Evolutionary conservation across 2,113 vertebrate genomes (phyloP), one percentile per base, ranked within the genome.

Genomic region (Acrocephalus arundinaceus): DNA sequence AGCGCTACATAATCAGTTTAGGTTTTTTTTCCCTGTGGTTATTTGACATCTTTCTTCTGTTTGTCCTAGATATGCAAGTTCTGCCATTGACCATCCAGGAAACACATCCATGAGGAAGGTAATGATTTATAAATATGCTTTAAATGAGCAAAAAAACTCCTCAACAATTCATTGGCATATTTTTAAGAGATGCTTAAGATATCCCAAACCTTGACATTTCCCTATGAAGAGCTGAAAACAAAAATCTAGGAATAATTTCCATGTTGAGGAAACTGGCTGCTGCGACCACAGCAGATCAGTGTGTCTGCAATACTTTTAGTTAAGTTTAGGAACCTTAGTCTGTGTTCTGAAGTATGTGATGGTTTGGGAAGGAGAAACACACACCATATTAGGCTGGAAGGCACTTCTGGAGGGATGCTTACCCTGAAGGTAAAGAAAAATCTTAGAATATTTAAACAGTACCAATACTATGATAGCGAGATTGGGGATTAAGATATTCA

Each of bases 61-160:
- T 58, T 96, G 43, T 82, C 72, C 52, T 88, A 99, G 98, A 94
- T 99, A 98, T 98, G 97, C 98, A 27, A 98, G 98, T 95, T 98
- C 98, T 96, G 98, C 98, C 65, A 97, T 97, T 88, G 98, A 98
- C 41, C 97, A 98, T 92, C 98, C 97, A 97, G 98, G 98, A 96
- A 98, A 95, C 33, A 98, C 98, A 95, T 98, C 98, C 85, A 98
- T 98, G 98, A 98, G 98, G 97, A 99, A 99, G 98, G 98, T 99
- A 97, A 96, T 54, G 39, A 61, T 62, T 75, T 49, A 48, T 33
- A 78, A 65, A 79, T 37, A 3, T 16, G 20, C 33, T 77, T n/a
- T 10, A 28, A 31, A 71, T 9, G n/a, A 30, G 23, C 2, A 18
- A 35, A 35, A 59, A 48, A 85, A 58, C 17, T 12, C 20, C n/a